Base-by-base conservation (phyloP, 1,140 invertebrate species). In the Nephotettix cincticeps region DNA sequence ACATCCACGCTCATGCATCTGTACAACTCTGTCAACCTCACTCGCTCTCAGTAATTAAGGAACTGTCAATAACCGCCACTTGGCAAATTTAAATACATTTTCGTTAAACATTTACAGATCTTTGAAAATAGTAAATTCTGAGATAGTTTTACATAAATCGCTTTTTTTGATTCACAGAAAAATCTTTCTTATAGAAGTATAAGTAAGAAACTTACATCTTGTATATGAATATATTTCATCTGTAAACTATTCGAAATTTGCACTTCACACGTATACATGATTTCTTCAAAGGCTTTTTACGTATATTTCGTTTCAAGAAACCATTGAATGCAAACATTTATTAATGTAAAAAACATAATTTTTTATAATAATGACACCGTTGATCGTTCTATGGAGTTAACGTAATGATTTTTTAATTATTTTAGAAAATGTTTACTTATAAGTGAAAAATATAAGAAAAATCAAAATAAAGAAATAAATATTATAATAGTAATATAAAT, bases 261-360 rank as follows among this genome's bases (percentile, higher is more conserved):
- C 19, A 61, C 21, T 27, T 61, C 3, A 17, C 28, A 61, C 56
- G 56, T 61, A 61, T 61, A 61, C 56, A 25, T 61, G 3, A 61
- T 61, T 61, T 61, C 56, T 25, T 61, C 56, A 61, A 61, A 61
- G 56, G 56, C 56, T 61, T 61, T 27, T 61, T 61, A 61, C 56
- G 56, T 61, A 61, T 61, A 61, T 61, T 11, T 61, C 21, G 56
- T 61, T 4, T 61, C 36, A 40, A 40, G 36, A 40, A 40, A 40
- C 17, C 36, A 40, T 40, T 9, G 36, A 40, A 40, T 40, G 17
- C 36, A 9, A 9, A 40, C 6, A 17, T 40, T 9, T 40, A 17
- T 40, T 40, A 17, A 40, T 9, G 17, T 40, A n/a, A n/a, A n/a
- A n/a, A n/a, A n/a, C n/a, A n/a, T 9, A 40, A 6, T 40, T 6